Conservation (phyloP, 2,888 invertebrate genomes). For the Helobdella robusta region DNA sequence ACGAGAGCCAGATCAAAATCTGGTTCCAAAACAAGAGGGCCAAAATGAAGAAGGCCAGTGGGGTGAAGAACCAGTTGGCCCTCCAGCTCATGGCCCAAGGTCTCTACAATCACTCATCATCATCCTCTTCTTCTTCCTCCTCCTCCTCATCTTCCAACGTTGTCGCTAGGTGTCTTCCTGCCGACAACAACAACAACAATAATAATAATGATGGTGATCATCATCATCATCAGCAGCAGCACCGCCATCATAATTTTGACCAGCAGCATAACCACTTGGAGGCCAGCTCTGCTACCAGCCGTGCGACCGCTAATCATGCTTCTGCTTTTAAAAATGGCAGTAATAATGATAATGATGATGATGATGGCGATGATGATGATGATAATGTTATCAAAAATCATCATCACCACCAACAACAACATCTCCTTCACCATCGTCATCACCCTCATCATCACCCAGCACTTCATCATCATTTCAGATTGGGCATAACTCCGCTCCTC, state of each 20-base stretch:
- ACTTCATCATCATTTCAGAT: too few species aligned
- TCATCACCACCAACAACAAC: too few species aligned
- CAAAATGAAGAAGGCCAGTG: slow-evolving; percentile 82
- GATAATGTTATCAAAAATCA: background rate
- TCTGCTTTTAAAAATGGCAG: background rate
- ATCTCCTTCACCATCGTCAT: too few species aligned
- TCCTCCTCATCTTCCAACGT: slow-evolving; percentile 17
- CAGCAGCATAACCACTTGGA: background rate
- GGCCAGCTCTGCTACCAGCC: background rate
- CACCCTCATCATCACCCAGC: too few species aligned
- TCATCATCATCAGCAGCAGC: background rate
- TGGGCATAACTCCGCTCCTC: too few species aligned
- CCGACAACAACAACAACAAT: background rate
- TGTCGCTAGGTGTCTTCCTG: background rate
- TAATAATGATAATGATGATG: slow-evolving; percentile 13
- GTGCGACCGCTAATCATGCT: slow-evolving; percentile 3
- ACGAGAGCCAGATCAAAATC: slow-evolving; percentile 87
- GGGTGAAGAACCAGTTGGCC: slow-evolving; percentile 70
- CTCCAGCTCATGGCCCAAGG: slow-evolving; percentile 88
- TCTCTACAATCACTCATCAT: slow-evolving; percentile 66
- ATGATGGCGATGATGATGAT: slow-evolving; percentile 17
- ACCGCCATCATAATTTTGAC: background rate
- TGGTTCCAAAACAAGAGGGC: slow-evolving; percentile 96
- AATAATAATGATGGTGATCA: background rate
- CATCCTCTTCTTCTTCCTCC: slow-evolving; percentile 16